Percentiles rank a stretch among this genome's conserved stretches.
phyloP scores from a whole-genome alignment of 2,113 vertebrate genomes.

The Actinemys pallida region DNA sequence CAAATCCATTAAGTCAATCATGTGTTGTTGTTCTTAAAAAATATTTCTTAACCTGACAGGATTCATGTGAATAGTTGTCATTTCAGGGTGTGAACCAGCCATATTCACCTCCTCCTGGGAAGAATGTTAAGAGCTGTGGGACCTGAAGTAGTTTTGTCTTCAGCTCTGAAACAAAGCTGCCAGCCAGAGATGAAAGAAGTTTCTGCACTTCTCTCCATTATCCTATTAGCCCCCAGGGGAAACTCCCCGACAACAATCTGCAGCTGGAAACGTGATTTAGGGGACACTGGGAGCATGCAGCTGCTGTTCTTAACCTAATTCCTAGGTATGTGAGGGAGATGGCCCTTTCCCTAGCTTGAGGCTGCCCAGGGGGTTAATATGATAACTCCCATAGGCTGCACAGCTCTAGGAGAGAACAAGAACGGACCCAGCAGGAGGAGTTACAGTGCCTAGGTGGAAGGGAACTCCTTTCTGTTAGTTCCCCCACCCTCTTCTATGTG shows the following conservation, averaged over 20 bases:
- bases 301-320: rapidly evolving
- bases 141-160: background rate
- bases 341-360: background rate
- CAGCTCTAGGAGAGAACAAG: background rate
- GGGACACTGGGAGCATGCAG: background rate
- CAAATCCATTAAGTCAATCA: background rate
- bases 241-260: background rate
- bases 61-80: background rate
- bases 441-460: background rate
- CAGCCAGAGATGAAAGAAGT: background rate
- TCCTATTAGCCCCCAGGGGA: background rate
- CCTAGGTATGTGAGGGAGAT: background rate
- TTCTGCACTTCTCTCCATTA: background rate
- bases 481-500: background rate
- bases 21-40: background rate
- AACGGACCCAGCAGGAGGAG: background rate
- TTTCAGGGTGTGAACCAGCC: background rate
- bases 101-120: background rate
- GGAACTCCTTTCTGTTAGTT: background rate
- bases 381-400: background rate
- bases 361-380: background rate
- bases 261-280: background rate
- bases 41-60: background rate
- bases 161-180: background rate
- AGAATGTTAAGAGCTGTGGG: background rate